phyloP scores from a whole-genome alignment of 2,113 vertebrate genomes.

The Pseudopodoces humilis region DNA sequence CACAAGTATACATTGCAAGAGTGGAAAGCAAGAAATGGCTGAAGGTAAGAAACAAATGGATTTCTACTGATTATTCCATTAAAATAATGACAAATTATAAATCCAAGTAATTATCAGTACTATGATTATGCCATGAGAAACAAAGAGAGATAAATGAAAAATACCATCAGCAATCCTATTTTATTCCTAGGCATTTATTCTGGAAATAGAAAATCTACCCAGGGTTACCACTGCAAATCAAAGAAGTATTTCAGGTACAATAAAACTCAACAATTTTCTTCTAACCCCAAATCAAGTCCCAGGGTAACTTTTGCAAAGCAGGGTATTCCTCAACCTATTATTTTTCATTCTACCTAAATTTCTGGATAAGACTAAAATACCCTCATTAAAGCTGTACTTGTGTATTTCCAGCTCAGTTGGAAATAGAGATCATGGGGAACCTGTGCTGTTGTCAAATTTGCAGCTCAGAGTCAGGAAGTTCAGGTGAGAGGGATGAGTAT shows the following conservation, averaged over 20 bases:
- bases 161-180: neutral
- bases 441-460: neutral
- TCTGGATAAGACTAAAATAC: neutral
- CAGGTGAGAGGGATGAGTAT: neutral
- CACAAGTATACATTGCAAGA: neutral
- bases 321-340: neutral
- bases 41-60: neutral
- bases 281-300: constrained; percentile 15
- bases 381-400: neutral
- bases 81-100: neutral
- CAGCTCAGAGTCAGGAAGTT: neutral
- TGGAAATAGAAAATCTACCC: neutral
- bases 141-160: neutral
- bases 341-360: constrained; percentile 24
- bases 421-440: neutral
- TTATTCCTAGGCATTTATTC: neutral
- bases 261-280: neutral
- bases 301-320: neutral
- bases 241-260: neutral
- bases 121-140: neutral
- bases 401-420: neutral
- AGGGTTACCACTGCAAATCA: neutral
- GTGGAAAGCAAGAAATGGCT: neutral
- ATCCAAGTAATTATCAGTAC: neutral
- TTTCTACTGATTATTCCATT: neutral